These are phyloP conservation scores for Agelastica alni DNA, from an alignment of 2,888 invertebrate species.

Conservation along the genomic window DNA sequence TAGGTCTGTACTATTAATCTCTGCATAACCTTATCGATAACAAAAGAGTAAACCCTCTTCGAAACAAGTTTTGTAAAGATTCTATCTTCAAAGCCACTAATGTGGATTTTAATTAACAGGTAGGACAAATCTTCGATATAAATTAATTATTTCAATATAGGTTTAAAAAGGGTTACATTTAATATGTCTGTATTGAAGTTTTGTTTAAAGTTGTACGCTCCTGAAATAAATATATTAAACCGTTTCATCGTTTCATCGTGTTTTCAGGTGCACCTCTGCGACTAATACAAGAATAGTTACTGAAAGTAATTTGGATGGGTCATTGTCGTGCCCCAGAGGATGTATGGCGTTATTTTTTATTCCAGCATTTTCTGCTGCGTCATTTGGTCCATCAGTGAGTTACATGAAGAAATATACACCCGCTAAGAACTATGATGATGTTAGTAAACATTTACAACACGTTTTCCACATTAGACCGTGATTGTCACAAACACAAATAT, in stretches of 20 bases:
- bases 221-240: neutral
- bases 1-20: no score
- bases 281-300: constrained; percentile 20
- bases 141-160: no score
- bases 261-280: constrained; percentile 13
- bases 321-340: constrained; percentile 45
- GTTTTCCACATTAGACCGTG: neutral
- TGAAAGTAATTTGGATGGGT: constrained; percentile 43
- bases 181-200: no score
- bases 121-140: no score
- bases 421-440: neutral
- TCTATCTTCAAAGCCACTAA: no score
- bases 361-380: constrained; percentile 38
- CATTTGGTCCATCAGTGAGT: constrained; percentile 17
- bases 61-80: no score
- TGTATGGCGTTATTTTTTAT: constrained; percentile 46
- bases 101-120: no score
- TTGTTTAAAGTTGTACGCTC: neutral
- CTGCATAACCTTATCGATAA: no score
- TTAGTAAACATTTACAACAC: neutral
- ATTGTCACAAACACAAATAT: neutral
- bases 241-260: neutral
- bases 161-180: no score
- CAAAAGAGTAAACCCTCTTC: no score
- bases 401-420: neutral